Percentiles rank a stretch among this genome's conserved stretches.
Conservation (phyloP, 2,797 vertebrate genomes). For the Podarcis siculus region DNA sequence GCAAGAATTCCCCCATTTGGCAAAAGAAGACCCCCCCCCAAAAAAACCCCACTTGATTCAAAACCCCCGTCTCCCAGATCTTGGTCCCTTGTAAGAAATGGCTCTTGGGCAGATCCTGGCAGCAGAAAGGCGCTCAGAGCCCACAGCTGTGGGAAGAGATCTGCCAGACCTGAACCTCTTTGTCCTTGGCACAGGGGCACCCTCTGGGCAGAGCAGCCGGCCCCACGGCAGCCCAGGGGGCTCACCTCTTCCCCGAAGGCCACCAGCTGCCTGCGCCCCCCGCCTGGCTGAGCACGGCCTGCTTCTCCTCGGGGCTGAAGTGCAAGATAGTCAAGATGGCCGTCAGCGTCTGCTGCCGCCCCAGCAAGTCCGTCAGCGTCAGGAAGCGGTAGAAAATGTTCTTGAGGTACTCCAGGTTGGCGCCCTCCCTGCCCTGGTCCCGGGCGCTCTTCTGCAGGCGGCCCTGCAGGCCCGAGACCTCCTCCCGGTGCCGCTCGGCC, state of each 20-base stretch:
- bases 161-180: neutral
- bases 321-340: conserved; percentile 94
- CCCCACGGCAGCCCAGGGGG: fast-evolving
- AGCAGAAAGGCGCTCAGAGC: fast-evolving
- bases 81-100: neutral
- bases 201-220: too few species aligned
- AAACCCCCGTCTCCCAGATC: neutral
- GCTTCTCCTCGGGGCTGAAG: conserved; percentile 93
- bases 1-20: neutral
- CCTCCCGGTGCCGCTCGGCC: conserved; percentile 82
- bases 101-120: fast-evolving
- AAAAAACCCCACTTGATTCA: fast-evolving
- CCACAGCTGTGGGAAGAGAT: too few species aligned
- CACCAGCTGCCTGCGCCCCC: conserved; percentile 83
- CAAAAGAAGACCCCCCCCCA: neutral
- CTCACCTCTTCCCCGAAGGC: conserved; percentile 78
- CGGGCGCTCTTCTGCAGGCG: conserved; percentile 84
- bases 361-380: conserved; percentile 86
- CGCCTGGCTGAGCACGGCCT: conserved; percentile 79
- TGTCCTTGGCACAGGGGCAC: neutral
- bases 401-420: conserved; percentile 97
- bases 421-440: conserved; percentile 89
- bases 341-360: conserved; percentile 89
- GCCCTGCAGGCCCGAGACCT: conserved; percentile 71
- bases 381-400: conserved; percentile 91